These are phyloP conservation scores for Argyrosomus japonicus DNA, from an alignment of 2,113 vertebrate species.

Conservation along the genomic window DNA sequence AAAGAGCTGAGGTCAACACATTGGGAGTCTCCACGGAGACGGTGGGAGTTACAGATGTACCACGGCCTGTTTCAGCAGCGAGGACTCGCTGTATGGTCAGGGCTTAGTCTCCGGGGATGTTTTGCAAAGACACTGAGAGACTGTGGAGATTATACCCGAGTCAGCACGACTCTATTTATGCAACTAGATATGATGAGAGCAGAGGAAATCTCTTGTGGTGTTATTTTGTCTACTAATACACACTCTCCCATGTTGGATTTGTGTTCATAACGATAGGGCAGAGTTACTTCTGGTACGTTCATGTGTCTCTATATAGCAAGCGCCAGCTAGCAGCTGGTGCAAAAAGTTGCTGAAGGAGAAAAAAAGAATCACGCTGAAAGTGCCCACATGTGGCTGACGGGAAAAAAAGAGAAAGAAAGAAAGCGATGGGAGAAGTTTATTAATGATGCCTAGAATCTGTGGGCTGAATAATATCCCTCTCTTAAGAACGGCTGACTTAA, in stretches of 20 bases:
- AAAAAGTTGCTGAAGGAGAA: conserved; percentile 57
- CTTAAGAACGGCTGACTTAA: conserved; percentile 69
- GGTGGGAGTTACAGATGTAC: conserved; percentile 62
- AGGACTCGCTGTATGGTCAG: conserved; percentile 4
- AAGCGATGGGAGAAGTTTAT: conserved; percentile 47
- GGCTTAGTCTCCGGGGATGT: conserved; percentile 31
- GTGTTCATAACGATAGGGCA: not conserved
- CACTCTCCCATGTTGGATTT: not conserved
- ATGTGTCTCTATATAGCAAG: not conserved
- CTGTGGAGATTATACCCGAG: conserved; percentile 50
- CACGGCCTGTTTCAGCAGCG: conserved; percentile 27
- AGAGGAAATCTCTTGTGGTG: conserved; percentile 40
- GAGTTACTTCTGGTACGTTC: not conserved
- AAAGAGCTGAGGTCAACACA: conserved; percentile 64
- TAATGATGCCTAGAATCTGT: conserved; percentile 63
- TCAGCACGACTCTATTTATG: conserved; percentile 62
- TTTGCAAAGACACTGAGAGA: conserved; percentile 7
- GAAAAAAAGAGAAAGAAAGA: not conserved
- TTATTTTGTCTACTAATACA: conserved; percentile 7
- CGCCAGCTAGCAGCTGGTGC: conserved; percentile 34
- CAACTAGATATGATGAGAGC: conserved; percentile 10
- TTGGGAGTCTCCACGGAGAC: conserved; percentile 37
- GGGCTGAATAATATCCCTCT: conserved; percentile 62
- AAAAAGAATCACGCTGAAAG: conserved; percentile 30
- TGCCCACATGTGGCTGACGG: conserved; percentile 41